Conservation (phyloP, 2,888 invertebrate genomes). For the Ormyrus thymus region DNA sequence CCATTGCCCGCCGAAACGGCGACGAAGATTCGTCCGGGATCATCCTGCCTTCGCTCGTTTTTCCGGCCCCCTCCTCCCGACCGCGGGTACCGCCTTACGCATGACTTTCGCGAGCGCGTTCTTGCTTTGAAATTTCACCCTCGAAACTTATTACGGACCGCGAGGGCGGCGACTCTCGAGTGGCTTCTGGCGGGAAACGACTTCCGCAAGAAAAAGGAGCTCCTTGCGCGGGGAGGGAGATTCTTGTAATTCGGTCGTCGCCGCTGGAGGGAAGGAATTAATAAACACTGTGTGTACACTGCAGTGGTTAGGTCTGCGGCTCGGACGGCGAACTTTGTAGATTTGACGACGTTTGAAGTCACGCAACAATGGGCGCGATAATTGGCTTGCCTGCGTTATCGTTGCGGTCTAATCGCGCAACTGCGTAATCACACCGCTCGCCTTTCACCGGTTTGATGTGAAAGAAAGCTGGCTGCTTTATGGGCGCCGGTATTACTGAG, state of each 20-base stretch:
- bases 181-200: background rate
- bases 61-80: background rate
- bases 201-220: background rate
- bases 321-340: conserved; percentile 41
- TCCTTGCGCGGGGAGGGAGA: background rate
- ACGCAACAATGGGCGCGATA: conserved; percentile 53
- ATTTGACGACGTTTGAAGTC: conserved; percentile 55
- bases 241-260: conserved; percentile 9
- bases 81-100: background rate
- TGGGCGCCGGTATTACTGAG: background rate
- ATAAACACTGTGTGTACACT: conserved; percentile 25
- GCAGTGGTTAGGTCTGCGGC: background rate
- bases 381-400: conserved; percentile 54
- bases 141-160: conserved; percentile 25
- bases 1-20: conserved; percentile 38
- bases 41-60: conserved; percentile 21
- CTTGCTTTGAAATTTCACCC: conserved; percentile 27
- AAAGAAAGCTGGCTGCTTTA: conserved; percentile 37
- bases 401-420: conserved; percentile 46
- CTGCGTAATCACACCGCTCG: conserved; percentile 49
- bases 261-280: conserved; percentile 46
- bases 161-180: too few species aligned
- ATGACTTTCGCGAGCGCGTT: conserved; percentile 34
- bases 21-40: conserved; percentile 47
- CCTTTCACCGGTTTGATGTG: conserved; percentile 14